Evolutionary conservation across 1,140 invertebrate species (phyloP), one percentile per base, ranked within the genome.

Genomic region (Bathynomus jamesi): DNA sequence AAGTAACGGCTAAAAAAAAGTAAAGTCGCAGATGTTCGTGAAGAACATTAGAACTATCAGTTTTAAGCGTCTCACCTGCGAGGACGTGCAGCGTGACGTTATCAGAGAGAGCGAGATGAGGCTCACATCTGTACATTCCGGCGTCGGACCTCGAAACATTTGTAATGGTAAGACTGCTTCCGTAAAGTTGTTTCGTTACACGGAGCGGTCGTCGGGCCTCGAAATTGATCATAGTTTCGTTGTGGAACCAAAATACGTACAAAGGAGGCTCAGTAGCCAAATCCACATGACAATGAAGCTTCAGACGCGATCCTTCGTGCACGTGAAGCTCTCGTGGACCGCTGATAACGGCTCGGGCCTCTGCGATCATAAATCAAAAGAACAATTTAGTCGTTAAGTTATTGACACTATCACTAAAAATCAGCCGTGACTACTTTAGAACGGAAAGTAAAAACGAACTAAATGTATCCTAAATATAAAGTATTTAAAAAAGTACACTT

Each of bases 211-310:
- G 40, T 53, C 61, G 29, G 4, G 53, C 29, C 17, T 69, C 25
- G 46, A 61, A 61, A 61, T 69, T 69, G 25, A 69, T 61, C 67
- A 69, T 69, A 8, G 67, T 69, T 13, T 53, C 30, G 67, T 69
- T 69, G 53, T 69, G 67, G 28, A 69, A 69, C 67, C 67, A 69
- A 61, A 69, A 69, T n/a, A 69, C 67, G 46, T 69, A 69, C 11
- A 69, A 61, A 11, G 62, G 25, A 5, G 67, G 67, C 21, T 69
- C 67, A 11, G 67, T 69, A 0, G 67, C 67, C 21, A 61, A 29
- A 7, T 69, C 67, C 0, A 69, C 67, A 3, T 53, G 60, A 61
- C 67, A 69, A 21, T 69, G 67, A 27, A 69, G 67, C 8, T 61
- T 53, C 28, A 69, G 67, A 24, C 61, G 60, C 4, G 67, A 69